Base-by-base conservation (phyloP, 2,113 vertebrate species). In the Onychostoma macrolepis region DNA sequence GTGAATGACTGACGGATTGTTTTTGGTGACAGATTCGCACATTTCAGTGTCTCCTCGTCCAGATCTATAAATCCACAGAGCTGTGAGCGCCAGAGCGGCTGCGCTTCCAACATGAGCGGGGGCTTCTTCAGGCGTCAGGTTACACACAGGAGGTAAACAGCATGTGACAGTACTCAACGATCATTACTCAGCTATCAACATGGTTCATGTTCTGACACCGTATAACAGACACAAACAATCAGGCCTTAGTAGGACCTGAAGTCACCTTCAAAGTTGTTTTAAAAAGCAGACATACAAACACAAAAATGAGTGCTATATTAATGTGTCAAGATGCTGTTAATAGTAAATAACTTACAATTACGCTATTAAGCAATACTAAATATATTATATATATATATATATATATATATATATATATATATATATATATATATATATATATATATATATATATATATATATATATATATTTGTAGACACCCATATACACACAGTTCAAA, bases 101-200 rank as follows among this genome's bases (percentile, higher is more conserved):
- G 50, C 7, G 11, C 74, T 86, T 83, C 58, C 76, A 36, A 48
- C 71, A 86, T 41, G 78, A 41, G 83, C 41, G 45, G 78, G 67
- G 65, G 77, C 86, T 84, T 82, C 82, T 93, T 82, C 86, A 78
- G 58, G 92, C 86, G 79, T 93, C 87, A 58, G 79, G 89, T 94
- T 93, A 92, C 93, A 91, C 77, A 85, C 84, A 75, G 87, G 80
- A 84, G 92, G 87, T 89, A 91, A 91, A 87, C 91, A 92, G 85
- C 95, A 95, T 95, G 94, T 95, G 95, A 95, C 88, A 69, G 85
- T 92, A 94, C 94, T 93, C 91, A 90, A 87, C 93, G 89, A 90
- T 92, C 87, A 88, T 91, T 63, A 82, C 84, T 83, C 90, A 89
- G 89, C 90, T 90, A 92, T 90, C 63, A 88, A 61, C 85, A 89